Percentiles rank a stretch among this genome's conserved stretches.
Evolutionary conservation across 2,797 vertebrate genomes (phyloP).

Genomic region (Enteromius viviparus): DNA sequence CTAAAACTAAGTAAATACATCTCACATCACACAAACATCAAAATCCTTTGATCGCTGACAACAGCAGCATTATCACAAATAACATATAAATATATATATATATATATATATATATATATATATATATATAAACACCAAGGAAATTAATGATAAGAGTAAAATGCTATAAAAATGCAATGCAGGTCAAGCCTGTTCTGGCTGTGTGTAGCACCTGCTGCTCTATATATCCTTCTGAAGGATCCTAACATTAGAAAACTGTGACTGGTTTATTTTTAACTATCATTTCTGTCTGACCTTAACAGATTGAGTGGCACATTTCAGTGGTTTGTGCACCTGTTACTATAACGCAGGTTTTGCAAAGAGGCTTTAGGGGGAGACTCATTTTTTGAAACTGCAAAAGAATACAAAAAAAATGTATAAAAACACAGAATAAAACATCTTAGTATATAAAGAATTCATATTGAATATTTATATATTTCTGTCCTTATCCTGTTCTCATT

Average conservation of each 20-base stretch:
- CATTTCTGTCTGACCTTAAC: conserved; percentile 6
- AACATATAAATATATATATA: too few species aligned
- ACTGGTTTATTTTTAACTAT: conserved; percentile 25
- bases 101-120: too few species aligned
- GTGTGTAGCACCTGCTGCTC: conserved; percentile 17
- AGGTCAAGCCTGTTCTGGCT: not conserved
- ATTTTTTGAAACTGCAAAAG: not conserved
- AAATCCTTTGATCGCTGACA: not conserved
- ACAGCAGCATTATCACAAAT: not conserved
- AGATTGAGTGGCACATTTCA: conserved; percentile 17
- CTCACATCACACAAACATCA: not conserved
- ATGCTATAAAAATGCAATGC: not conserved
- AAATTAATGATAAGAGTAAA: not conserved
- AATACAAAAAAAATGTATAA: not conserved
- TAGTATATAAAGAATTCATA: not conserved
- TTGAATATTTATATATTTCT: not conserved
- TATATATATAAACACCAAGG: not conserved
- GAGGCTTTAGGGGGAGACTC: not conserved
- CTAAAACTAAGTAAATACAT: not conserved
- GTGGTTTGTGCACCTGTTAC: conserved; percentile 13
- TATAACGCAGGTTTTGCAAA: not conserved
- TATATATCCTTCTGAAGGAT: not conserved
- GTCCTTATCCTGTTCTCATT: not conserved
- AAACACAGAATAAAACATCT: not conserved
- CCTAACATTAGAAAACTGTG: conserved; percentile 8